Evolutionary conservation across 2,113 vertebrate species (phyloP), one percentile per base, ranked within the genome.

Genomic region (Cynocephalus volans): DNA sequence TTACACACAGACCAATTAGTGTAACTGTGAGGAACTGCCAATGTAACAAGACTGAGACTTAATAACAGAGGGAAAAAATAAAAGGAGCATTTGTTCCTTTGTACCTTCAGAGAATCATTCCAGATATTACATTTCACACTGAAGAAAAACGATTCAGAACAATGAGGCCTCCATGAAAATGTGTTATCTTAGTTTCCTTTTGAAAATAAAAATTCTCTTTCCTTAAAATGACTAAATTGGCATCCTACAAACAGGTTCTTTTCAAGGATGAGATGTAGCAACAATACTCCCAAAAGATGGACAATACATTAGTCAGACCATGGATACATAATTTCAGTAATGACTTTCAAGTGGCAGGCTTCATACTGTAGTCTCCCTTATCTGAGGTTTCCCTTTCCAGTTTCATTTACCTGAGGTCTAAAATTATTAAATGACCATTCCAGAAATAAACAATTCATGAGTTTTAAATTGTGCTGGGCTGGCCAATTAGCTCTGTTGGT

Each of bases 61-160:
- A 86, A 90, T 41, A 45, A 82, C 7, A 48, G 8, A 2, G 17
- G 17, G 64, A 23, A 41, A 67, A 31, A 80, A 65, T 36, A 54
- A 94, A 95, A 76, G 17, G 21, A 64, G 19, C 21, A 77, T 81
- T 82, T 96, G 56, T 75, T 95, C 14, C 75, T 89, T 83, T 82
- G 50, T 65, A 93, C 72, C 60, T 82, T 95, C 77, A 96, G 65
- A 92, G 69, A 96, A 79, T 76, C n/a, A 88, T 31, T 65, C 45
- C 45, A 79, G 14, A 76, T 88, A 28, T 62, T 65, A 45, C 3
- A 77, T 8, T 48, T 84, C 23, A 95, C 48, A 85, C 1, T 73
- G 19, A 95, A 52, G 33, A 84, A 52, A 28, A 84, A 28, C 15
- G 85, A 70, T 18, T 97, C 65, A 95, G 80, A 91, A 90, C 50